Evolutionary conservation across 1,140 invertebrate genomes (phyloP).

Genomic region (Triops longicaudatus): DNA sequence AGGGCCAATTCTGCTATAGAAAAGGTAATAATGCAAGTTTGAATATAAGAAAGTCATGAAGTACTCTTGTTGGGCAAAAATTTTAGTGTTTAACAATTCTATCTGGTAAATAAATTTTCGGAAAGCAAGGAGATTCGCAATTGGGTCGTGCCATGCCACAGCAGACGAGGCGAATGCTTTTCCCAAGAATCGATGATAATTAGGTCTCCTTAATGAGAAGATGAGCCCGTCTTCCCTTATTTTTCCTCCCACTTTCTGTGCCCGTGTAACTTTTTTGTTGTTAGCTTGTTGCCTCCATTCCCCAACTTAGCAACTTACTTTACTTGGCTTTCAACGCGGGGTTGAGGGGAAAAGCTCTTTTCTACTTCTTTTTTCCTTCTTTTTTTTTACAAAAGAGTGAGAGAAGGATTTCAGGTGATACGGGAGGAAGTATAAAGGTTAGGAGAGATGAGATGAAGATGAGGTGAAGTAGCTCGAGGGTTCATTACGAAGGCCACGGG

Average conservation of each 20-base stretch:
- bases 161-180: slow-evolving; percentile 10
- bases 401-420: neutral
- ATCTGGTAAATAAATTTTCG: too few relatives aligned
- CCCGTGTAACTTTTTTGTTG: neutral
- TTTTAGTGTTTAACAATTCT: too few relatives aligned
- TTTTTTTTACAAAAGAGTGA: neutral
- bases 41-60: too few relatives aligned
- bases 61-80: too few relatives aligned
- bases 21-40: too few relatives aligned
- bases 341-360: neutral
- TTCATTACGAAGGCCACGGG: neutral
- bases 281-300: neutral
- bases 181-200: slow-evolving; percentile 3
- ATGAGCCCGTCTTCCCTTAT: neutral
- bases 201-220: slow-evolving; percentile 12
- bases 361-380: neutral
- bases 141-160: neutral
- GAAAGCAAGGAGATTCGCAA: too few relatives aligned
- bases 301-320: neutral
- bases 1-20: too few relatives aligned
- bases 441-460: slow-evolving; percentile 3
- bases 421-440: neutral
- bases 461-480: neutral
- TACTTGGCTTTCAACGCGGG: neutral
- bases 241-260: neutral